Base-by-base conservation (phyloP, 2,888 invertebrate species). In the Campoletis raptor region DNA sequence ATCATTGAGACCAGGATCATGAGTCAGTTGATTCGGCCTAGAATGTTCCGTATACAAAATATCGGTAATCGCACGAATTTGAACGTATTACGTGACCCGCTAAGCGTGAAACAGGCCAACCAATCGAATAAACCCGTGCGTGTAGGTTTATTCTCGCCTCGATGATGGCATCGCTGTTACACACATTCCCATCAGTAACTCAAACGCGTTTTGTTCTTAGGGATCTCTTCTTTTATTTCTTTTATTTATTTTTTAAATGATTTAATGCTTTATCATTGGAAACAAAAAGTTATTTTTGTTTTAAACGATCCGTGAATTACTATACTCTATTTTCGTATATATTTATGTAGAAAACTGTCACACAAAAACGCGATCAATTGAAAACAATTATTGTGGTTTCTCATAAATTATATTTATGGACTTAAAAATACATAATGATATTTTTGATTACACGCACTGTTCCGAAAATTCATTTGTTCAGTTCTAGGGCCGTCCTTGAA, bases 91-190 rank as follows among this genome's bases (percentile, higher is more conserved):
- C 70, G 81, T 81, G 77, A 85, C 80, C 54, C 79, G 61, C 30
- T 73, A 76, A 70, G 69, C 77, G 36, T 37, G 57, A 57, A 78
- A 74, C 64, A 18, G 78, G 73, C 83, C 67, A 81, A 42, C 48
- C 70, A 70, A 86, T 86, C 69, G 69, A 78, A 84, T 74, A 54
- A 36, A 70, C 61, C 40, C 21, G 24, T 67, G 72, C 40, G 36
- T 37, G 45, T 77, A 45, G 81, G 83, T 86, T 83, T 86, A 86
- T 86, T 86, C 83, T 86, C 64, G 86, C 86, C 72, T 66, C 84
- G 84, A 86, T 86, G 86, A 86, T 86, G 74, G 84, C 86, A 86
- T 86, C 86, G 81, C 67, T 30, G 18, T 74, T 83, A 40, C 37
- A 81, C 70, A 21, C 72, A 37, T 83, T 45, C 48, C 54, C 73